Percentiles rank a stretch among this genome's conserved stretches.
These are phyloP conservation scores for Dreissena rostriformis DNA, from an alignment of 1,140 invertebrate species.

Conservation along the genomic window DNA sequence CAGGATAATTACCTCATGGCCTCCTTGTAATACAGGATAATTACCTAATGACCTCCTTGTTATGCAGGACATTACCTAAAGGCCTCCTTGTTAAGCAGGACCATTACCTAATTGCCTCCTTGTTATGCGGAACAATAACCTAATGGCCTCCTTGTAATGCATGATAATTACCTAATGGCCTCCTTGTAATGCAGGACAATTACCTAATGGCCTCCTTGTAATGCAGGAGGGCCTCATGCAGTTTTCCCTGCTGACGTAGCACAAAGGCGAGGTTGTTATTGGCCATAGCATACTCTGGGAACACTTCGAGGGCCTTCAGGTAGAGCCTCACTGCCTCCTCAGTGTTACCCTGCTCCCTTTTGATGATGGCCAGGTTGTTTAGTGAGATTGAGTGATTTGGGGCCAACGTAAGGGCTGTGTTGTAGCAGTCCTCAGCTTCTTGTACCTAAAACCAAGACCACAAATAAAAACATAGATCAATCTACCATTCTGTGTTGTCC, in stretches of 20 bases:
- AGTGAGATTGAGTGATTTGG: conserved; percentile 99
- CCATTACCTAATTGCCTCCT: no score
- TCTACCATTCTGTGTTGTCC: no score
- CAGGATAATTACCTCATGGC: no score
- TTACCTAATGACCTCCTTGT: no score
- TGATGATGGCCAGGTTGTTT: conserved; percentile 97
- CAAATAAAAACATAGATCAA: no score
- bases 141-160: no score
- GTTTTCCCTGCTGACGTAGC: conserved; percentile 97
- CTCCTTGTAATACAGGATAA: no score
- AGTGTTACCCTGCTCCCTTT: conserved; percentile 93
- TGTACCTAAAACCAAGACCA: conserved; percentile 84
- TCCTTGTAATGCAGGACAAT: not conserved
- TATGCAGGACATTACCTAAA: no score
- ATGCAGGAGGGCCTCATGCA: conserved; percentile 98
- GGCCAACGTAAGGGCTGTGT: conserved; percentile 96
- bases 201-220: conserved; percentile 98
- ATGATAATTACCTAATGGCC: no score
- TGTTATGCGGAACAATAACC: no score
- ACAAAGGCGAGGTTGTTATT: conserved; percentile 99
- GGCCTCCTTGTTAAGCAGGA: no score
- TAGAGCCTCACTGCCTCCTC: conserved; percentile 98
- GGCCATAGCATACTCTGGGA: conserved; percentile 99
- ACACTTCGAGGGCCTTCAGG: conserved; percentile 89
- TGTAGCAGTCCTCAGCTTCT: conserved; percentile 99